These are phyloP conservation scores for Arctocebus calabarensis DNA, from an alignment of 2,797 vertebrate genomes.

Conservation along the genomic window DNA sequence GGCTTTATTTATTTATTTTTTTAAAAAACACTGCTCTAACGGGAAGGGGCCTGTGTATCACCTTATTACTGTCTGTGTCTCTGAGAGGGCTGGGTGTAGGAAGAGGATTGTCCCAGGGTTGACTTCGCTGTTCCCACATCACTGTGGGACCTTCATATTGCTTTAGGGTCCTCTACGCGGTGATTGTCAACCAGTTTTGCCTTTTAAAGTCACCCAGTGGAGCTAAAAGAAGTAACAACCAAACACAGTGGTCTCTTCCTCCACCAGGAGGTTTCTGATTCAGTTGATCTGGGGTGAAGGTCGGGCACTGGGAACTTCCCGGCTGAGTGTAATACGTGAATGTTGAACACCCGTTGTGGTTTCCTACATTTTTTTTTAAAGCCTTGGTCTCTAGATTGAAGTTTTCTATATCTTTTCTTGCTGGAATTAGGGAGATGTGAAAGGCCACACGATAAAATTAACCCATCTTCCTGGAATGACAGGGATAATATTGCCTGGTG, in stretches of 20 bases:
- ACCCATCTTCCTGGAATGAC: not conserved
- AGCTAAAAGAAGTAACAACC: not conserved
- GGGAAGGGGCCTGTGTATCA: not conserved
- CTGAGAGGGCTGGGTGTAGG: not conserved
- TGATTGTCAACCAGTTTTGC: not conserved
- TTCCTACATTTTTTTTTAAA: not conserved
- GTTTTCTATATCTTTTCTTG: not conserved
- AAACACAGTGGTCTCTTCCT: not conserved
- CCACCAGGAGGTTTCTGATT: not conserved
- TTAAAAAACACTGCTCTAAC: not conserved
- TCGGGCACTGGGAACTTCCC: not conserved
- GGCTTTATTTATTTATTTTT: not conserved
- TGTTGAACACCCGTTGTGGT: not conserved
- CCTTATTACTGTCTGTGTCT: not conserved
- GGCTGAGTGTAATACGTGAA: not conserved
- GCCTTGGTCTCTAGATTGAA: not conserved
- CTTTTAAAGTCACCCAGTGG: not conserved
- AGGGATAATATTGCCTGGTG: not conserved
- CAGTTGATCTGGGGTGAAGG: not conserved
- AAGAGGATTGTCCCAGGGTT: not conserved
- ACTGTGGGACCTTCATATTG: not conserved
- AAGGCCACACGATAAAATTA: not conserved
- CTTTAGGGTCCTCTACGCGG: not conserved
- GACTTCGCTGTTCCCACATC: not conserved
- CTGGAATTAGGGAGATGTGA: not conserved